Evolutionary conservation across 2,888 invertebrate species (phyloP), one percentile per base, ranked within the genome.

Genomic region (Axea sp.): DNA sequence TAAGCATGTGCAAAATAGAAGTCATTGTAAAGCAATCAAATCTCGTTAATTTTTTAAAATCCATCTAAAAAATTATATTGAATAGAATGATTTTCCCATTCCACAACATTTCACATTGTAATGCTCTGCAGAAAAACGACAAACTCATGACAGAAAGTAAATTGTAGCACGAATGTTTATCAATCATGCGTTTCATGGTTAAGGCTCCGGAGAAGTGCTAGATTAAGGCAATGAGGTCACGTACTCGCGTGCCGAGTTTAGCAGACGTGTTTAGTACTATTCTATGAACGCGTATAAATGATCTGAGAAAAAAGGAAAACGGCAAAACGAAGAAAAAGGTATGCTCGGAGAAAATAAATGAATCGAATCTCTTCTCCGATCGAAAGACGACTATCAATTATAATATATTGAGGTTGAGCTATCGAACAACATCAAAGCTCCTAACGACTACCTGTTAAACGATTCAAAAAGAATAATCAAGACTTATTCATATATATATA

Each of bases 141-240:
- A 47, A 53, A 65, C 33, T 45, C 53, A 30, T 55, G 55, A 47
- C 55, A 55, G 64, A 68, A 73, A 73, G 67, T 68, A 68, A 68
- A 68, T 62, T 55, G 41, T 62, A 60, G 51, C 59, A 73, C 39
- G 33, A 73, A 53, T 73, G 67, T 67, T 73, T 73, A 73, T 73
- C 60, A 73, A 73, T 67, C 62, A 65, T 59, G 65, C 57, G 55
- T 67, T 69, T 67, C 73, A 59, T 60, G 62, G 68, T 67, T 71
- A 62, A 75, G 59, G 41, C 73, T 35, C 43, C 72, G 64, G 35
- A 59, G 67, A 69, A 69, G 75, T 73, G 77, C 80, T 83, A 82
- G 82, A 86, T 86, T 84, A 86, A 85, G 85, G 84, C 82, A 86
- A 86, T 77, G 82, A 78, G 86, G 86, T 85, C 85, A 81, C 79